phyloP scores from a whole-genome alignment of 2,113 vertebrate species.

The Brachyistius frenatus region DNA sequence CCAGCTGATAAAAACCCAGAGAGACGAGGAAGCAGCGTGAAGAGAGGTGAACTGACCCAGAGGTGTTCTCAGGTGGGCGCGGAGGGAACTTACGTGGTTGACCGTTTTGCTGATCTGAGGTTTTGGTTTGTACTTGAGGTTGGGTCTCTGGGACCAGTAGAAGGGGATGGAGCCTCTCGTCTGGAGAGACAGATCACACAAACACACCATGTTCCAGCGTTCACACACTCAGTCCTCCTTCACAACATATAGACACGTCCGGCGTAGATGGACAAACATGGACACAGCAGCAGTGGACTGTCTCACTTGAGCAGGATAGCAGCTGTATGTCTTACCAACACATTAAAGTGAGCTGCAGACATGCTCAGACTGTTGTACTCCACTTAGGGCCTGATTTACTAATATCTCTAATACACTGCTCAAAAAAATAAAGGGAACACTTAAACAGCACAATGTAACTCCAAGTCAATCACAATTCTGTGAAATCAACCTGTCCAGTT shows the following conservation, averaged over 20 bases:
- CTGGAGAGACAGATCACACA: constrained; percentile 75
- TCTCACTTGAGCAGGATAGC: too few species aligned
- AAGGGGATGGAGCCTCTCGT: constrained; percentile 96
- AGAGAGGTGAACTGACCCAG: neutral
- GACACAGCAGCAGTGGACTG: too few species aligned
- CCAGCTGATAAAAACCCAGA: constrained; percentile 84
- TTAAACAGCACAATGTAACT: too few species aligned
- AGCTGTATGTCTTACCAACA: too few species aligned
- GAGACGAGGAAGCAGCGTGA: neutral
- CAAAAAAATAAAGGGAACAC: too few species aligned
- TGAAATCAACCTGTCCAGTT: too few species aligned
- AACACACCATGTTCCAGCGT: neutral
- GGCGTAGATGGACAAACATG: too few species aligned
- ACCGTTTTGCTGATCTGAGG: constrained; percentile 95
- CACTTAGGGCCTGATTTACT: too few species aligned
- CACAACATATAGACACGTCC: neutral
- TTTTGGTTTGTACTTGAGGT: constrained; percentile 95
- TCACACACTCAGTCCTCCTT: neutral
- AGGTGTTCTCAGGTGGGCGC: neutral
- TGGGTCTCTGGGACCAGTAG: constrained; percentile 97
- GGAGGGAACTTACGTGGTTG: constrained; percentile 88
- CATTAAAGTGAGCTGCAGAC: too few species aligned
- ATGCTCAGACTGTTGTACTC: too few species aligned
- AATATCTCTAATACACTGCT: too few species aligned
- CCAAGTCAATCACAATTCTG: too few species aligned